A percentile compares a stretch with the other conserved stretches of the same genome.
Evolutionary conservation across 1,140 invertebrate genomes (phyloP).

Genomic region (Plectrocnemia conspersa): DNA sequence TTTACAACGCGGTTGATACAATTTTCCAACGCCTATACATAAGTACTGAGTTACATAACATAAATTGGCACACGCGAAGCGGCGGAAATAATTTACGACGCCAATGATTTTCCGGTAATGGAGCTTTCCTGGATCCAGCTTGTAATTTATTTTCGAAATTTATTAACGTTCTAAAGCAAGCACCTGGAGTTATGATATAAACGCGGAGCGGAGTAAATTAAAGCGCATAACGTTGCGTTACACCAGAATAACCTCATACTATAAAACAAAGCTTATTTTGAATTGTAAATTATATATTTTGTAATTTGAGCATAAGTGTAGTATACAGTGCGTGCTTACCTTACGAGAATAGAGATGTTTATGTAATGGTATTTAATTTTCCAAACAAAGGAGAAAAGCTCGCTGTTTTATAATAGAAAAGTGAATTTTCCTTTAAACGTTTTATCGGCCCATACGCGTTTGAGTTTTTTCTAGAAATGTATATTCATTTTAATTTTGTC

Average conservation of each 20-base stretch:
- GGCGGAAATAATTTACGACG: constrained; percentile 32
- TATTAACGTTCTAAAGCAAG: too few species aligned
- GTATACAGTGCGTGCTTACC: not conserved
- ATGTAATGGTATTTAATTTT: constrained; percentile 30
- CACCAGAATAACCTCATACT: too few species aligned
- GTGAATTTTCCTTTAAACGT: constrained; percentile 4
- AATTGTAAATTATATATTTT: too few species aligned
- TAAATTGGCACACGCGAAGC: constrained; percentile 26
- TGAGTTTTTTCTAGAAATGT: constrained; percentile 1
- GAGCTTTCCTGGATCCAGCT: constrained; percentile 10
- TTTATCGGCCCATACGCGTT: not conserved
- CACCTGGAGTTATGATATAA: too few species aligned
- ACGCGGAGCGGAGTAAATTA: too few species aligned
- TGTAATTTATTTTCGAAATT: constrained; percentile 19
- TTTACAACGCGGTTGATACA: constrained; percentile 28
- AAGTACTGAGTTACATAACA: constrained; percentile 13
- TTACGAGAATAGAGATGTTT: constrained; percentile 10
- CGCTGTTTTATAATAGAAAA: not conserved
- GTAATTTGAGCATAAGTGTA: too few species aligned
- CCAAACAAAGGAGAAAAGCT: constrained; percentile 16
- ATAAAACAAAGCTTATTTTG: too few species aligned
- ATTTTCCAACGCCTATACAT: constrained; percentile 17
- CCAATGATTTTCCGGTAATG: constrained; percentile 31
- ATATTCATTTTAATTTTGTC: constrained; percentile 11
- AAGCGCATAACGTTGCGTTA: too few species aligned